Conservation (phyloP, 2,113 vertebrate genomes). For the Scatophagus argus region DNA sequence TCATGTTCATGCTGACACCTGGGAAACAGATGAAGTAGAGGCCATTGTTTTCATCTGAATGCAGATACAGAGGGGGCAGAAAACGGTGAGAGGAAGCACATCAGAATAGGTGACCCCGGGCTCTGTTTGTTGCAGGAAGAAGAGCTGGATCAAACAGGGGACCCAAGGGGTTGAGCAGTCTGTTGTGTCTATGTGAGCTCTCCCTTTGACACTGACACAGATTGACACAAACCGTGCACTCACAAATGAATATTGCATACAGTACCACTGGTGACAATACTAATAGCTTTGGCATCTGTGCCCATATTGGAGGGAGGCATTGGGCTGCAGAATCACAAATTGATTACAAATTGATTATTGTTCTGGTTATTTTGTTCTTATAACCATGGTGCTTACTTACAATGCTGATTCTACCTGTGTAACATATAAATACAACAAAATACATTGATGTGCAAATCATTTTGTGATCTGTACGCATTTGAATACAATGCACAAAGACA, state of each 20-base stretch:
- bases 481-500: too few species aligned
- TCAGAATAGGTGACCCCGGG: constrained; percentile 57
- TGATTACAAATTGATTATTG: not conserved
- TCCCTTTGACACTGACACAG: constrained; percentile 37
- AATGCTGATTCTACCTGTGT: too few species aligned
- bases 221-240: constrained; percentile 6
- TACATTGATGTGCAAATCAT: too few species aligned
- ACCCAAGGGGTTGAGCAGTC: constrained; percentile 33
- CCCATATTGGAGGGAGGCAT: not conserved
- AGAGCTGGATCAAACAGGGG: constrained; percentile 54
- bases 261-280: constrained; percentile 20
- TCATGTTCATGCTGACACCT: constrained; percentile 72
- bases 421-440: too few species aligned
- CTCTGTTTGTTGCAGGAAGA: constrained; percentile 43
- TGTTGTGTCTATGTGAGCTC: constrained; percentile 32
- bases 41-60: constrained; percentile 60
- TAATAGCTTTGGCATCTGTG: constrained; percentile 12
- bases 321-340: not conserved
- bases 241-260: constrained; percentile 30
- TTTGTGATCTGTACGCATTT: too few species aligned
- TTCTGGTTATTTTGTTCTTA: not conserved
- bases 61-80: constrained; percentile 45
- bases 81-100: constrained; percentile 19
- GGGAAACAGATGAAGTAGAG: constrained; percentile 65
- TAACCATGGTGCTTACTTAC: not conserved